Conservation (phyloP, 2,113 vertebrate species). For the Dermatemys mawii region DNA sequence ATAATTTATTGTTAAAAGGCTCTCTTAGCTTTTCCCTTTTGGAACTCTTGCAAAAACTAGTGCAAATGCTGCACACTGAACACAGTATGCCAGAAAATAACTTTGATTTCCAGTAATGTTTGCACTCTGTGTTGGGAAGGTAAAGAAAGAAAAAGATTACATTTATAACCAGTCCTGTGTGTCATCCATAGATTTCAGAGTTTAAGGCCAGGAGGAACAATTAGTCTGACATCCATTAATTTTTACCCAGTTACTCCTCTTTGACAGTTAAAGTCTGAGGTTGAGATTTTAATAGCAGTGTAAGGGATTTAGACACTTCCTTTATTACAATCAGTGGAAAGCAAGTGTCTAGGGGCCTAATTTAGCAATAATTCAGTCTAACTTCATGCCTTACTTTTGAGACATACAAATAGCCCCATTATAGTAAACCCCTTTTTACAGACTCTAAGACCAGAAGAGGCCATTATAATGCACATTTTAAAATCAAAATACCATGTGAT, state of each 20-base stretch:
- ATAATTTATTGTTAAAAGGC: constrained; percentile 61
- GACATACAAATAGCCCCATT: background rate
- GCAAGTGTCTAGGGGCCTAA: background rate
- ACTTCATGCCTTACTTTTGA: background rate
- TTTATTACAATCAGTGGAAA: background rate
- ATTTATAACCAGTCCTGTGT: background rate
- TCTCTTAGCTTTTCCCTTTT: constrained; percentile 28
- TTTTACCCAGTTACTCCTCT: background rate
- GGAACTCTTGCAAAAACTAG: constrained; percentile 11
- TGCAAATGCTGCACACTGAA: background rate
- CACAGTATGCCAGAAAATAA: background rate
- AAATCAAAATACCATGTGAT: background rate
- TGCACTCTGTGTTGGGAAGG: background rate
- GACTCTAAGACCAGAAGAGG: background rate
- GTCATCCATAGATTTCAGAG: background rate
- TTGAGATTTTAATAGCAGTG: background rate
- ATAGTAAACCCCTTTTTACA: background rate
- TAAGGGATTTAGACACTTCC: background rate
- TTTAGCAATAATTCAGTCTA: background rate
- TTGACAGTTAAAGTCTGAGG: background rate
- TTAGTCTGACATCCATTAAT: background rate
- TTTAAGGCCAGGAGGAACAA: background rate
- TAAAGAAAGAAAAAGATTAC: background rate
- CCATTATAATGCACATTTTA: background rate
- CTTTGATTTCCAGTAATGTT: background rate